These are phyloP conservation scores for Oophaga sylvatica DNA, from an alignment of 2,797 vertebrate genomes.

Conservation along the genomic window DNA sequence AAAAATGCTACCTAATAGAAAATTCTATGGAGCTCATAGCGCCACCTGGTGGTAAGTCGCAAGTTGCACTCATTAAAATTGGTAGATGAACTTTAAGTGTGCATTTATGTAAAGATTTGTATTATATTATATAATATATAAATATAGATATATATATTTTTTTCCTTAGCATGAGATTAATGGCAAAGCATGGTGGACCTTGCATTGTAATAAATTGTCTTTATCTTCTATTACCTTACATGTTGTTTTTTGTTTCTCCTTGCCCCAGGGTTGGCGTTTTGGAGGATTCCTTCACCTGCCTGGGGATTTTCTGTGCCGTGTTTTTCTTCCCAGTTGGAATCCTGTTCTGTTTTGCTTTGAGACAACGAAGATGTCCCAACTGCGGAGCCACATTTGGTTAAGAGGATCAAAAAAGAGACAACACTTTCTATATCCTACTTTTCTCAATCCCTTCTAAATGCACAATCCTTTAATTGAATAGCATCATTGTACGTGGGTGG, in stretches of 20 bases:
- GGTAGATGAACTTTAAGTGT: no score
- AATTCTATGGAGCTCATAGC: not conserved
- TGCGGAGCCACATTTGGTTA: constrained; percentile 94
- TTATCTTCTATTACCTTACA: not conserved
- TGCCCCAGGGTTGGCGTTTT: constrained; percentile 89
- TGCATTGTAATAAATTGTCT: not conserved
- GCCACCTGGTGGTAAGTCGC: not conserved
- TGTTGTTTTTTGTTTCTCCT: constrained; percentile 7
- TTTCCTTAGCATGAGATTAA: no score
- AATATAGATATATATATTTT: no score
- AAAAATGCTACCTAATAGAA: no score
- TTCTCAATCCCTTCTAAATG: constrained; percentile 72
- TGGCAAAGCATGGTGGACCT: not conserved
- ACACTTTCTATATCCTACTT: constrained; percentile 60
- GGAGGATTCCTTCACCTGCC: constrained; percentile 97
- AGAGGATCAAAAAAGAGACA: constrained; percentile 67
- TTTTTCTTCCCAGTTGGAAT: constrained; percentile 96
- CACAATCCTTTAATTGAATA: constrained; percentile 75
- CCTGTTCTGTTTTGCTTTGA: constrained; percentile 95
- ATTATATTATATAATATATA: no score
- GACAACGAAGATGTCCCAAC: constrained; percentile 96
- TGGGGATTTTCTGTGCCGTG: constrained; percentile 95
- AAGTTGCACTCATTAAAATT: no score
- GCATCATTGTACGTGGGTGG: constrained; percentile 77
- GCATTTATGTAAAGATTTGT: no score